Percentiles rank a stretch among this genome's conserved stretches.
These are phyloP conservation scores for Tipula unca DNA, from an alignment of 2,888 invertebrate genomes.

Conservation along the genomic window DNA sequence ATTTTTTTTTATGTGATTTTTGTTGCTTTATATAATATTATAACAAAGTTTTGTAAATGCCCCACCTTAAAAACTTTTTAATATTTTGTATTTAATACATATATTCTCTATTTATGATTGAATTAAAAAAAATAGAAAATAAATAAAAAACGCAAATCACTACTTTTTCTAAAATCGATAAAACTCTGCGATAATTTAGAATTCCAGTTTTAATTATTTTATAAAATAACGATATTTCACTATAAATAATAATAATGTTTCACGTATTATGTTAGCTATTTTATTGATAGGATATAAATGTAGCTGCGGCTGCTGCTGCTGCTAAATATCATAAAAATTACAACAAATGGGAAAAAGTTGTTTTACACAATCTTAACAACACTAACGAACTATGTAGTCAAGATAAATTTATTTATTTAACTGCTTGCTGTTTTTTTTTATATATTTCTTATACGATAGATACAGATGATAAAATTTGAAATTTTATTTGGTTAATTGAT, in stretches of 20 bases:
- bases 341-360: background rate
- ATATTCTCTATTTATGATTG: slow-evolving; percentile 8
- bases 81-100: background rate
- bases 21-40: slow-evolving; percentile 14
- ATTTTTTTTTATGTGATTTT: background rate
- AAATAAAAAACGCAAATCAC: background rate
- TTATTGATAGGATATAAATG: background rate
- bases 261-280: background rate
- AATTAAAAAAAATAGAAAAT: background rate
- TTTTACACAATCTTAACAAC: background rate
- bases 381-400: background rate
- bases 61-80: background rate
- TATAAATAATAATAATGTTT: background rate
- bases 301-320: background rate
- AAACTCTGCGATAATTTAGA: background rate
- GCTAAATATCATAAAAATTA: background rate
- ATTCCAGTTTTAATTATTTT: background rate
- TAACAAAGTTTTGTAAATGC: background rate
- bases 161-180: background rate
- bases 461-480: too few relatives aligned
- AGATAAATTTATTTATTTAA: background rate
- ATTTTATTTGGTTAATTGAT: background rate
- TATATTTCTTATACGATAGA: too few relatives aligned
- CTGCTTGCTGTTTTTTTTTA: background rate
- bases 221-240: background rate